Percentiles rank a stretch among this genome's conserved stretches.
These are phyloP conservation scores for Phyto melanocephala DNA, from an alignment of 2,888 invertebrate species.

Conservation along the genomic window DNA sequence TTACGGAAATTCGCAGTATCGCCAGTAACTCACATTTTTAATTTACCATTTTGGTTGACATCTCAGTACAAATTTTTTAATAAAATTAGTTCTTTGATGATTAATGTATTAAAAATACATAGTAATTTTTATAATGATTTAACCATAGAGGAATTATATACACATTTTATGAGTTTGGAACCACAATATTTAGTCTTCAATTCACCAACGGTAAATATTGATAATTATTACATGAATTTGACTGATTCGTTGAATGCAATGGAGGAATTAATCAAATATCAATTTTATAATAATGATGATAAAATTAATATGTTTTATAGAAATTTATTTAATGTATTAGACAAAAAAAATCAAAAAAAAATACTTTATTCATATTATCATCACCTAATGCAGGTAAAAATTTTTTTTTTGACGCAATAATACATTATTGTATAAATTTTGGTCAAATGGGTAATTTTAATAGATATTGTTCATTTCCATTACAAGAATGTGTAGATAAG, in stretches of 20 bases:
- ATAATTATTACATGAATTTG: neutral
- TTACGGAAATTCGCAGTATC: neutral
- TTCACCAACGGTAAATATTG: neutral
- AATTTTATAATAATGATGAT: slow-evolving; percentile 4
- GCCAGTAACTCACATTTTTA: too few species aligned
- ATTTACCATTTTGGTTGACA: neutral
- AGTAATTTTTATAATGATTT: slow-evolving; percentile 7
- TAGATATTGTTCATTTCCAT: neutral
- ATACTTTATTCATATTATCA: neutral
- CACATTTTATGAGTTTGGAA: neutral
- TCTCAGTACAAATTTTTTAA: slow-evolving; percentile 41
- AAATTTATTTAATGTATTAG: neutral
- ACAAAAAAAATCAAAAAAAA: neutral
- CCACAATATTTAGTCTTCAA: slow-evolving; percentile 32
- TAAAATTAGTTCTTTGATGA: slow-evolving; percentile 11
- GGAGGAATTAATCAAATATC: neutral
- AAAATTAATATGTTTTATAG: neutral
- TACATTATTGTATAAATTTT: neutral
- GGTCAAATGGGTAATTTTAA: slow-evolving; percentile 46
- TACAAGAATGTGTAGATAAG: too few species aligned
- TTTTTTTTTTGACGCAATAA: neutral
- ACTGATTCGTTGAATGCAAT: neutral
- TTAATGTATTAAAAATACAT: slow-evolving; percentile 27
- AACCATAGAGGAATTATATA: slow-evolving; percentile 16
- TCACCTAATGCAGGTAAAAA: neutral